A percentile compares a stretch with the other conserved stretches of the same genome.
phyloP scores from a whole-genome alignment of 2,797 vertebrate species.

The Esox masquinongy region DNA sequence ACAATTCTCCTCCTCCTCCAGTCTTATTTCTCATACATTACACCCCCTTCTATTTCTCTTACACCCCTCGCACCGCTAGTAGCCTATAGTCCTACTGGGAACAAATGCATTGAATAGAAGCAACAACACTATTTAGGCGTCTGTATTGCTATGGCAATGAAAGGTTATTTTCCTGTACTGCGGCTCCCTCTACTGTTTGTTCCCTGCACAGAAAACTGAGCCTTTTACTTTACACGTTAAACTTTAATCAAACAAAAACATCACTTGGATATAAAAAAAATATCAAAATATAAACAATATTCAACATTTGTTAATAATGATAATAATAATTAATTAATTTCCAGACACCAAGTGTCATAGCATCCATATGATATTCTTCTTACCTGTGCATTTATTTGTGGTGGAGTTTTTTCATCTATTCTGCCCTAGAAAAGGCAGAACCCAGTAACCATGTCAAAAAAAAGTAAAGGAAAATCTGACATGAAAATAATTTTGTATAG shows the following conservation, averaged over 20 bases:
- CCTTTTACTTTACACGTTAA: neutral
- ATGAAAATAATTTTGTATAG: too few species aligned
- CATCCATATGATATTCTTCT: neutral
- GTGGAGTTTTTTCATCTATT: neutral
- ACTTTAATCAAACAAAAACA: neutral
- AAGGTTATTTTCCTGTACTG: neutral
- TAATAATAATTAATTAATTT: neutral
- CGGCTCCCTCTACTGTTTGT: neutral
- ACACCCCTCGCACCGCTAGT: neutral
- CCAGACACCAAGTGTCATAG: neutral
- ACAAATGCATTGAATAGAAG: neutral
- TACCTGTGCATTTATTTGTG: neutral
- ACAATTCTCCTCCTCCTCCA: neutral
- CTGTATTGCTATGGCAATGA: neutral
- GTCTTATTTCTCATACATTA: neutral
- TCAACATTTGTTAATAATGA: neutral
- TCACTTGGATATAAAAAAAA: neutral
- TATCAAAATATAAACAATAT: neutral
- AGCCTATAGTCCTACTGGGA: neutral
- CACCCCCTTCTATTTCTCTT: neutral
- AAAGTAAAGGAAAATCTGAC: too few species aligned
- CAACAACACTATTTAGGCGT: too few species aligned
- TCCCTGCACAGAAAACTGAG: neutral
- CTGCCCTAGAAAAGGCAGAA: neutral
- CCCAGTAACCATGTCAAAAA: too few species aligned